These are phyloP conservation scores for Pelecanus crispus DNA, from an alignment of 2,113 vertebrate species.

Conservation along the genomic window DNA sequence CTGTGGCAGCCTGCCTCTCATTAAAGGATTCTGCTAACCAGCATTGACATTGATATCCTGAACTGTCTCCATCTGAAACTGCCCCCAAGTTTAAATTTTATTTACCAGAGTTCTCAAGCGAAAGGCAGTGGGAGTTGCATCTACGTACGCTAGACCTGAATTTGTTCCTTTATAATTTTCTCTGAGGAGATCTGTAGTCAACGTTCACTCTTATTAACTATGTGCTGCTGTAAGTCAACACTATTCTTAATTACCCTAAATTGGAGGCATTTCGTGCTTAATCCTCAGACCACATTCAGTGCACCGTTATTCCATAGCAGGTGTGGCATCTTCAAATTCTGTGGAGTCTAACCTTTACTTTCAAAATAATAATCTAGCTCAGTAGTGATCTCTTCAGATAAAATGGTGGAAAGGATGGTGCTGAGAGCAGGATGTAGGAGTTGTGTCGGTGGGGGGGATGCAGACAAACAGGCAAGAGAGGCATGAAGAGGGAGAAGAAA, in stretches of 20 bases:
- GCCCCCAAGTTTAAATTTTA: neutral
- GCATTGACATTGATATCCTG: neutral
- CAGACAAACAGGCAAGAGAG: neutral
- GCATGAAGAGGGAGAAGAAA: neutral
- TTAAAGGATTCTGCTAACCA: neutral
- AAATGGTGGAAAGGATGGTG: neutral
- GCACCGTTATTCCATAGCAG: neutral
- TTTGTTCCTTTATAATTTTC: neutral
- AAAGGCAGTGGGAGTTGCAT: neutral
- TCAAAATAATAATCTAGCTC: neutral
- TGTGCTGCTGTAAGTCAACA: neutral
- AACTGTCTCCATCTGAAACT: neutral
- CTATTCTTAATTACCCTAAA: neutral
- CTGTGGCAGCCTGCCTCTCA: neutral
- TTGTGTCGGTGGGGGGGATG: neutral
- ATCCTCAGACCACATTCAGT: neutral
- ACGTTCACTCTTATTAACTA: neutral
- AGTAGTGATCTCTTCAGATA: fast-evolving
- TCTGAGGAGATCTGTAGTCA: neutral
- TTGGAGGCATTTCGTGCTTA: neutral
- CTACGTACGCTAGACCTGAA: fast-evolving
- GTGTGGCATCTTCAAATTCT: neutral
- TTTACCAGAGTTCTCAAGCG: neutral
- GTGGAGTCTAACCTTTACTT: neutral
- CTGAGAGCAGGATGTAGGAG: fast-evolving